Evolutionary conservation across 2,888 invertebrate species (phyloP), one percentile per base, ranked within the genome.

Genomic region (Tetrapedia diversipes): DNA sequence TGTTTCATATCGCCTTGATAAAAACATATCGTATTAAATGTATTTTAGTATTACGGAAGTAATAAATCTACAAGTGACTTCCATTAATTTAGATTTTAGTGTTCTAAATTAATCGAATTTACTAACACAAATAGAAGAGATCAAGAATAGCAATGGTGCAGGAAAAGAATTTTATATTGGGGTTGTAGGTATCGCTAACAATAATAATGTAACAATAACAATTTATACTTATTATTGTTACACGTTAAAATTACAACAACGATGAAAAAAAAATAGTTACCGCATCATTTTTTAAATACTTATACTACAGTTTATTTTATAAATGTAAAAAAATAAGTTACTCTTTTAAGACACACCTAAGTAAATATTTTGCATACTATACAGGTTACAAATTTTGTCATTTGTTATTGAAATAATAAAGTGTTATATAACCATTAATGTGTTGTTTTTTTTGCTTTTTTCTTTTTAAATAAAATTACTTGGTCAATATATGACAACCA

Each of bases 281-380:
- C 27, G 32, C 39, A 66, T 49, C 19, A 14, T 32, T 41, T 59
- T 66, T 56, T 39, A 14, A 53, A 63, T n/a, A 59, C 75, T 76
- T 75, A 66, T 54, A 73, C 71, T 73, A 68, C 70, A 77, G 47
- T 66, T 71, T 60, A 79, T 75, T 59, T 14, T 56, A 68, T 45
- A 72, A 71, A 68, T 60, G 56, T 27, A 68, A 61, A 64, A 71
- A 71, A 69, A 79, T 79, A 79, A 66, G 63, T 79, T 68, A 68
- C 59, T 72, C 19, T 41, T 22, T 65, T 68, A 66, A 69, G 69
- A 45, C 63, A 70, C 34, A 6, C 47, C 53, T 29, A 29, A 59
- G 60, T 39, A 45, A 53, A 68, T 54, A 76, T 69, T 64, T 64
- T 51, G 4, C 41, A 64, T 64, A 68, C 57, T 16, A 67, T 39